Evolutionary conservation across 2,797 vertebrate species (phyloP), one percentile per base, ranked within the genome.

Genomic region (Leptatherina wallacei): DNA sequence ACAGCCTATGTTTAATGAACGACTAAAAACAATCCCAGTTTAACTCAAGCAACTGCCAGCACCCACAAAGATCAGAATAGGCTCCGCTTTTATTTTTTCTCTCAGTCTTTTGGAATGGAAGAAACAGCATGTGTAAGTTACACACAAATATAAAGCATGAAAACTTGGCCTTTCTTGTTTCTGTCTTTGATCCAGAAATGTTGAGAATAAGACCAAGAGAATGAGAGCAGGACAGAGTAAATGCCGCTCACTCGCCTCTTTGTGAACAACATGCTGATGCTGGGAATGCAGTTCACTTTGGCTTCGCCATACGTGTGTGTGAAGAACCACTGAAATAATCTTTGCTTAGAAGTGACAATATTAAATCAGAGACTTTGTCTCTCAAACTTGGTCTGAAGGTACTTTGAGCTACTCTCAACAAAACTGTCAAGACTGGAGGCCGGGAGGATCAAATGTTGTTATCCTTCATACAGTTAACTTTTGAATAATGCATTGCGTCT

Each of bases 111-210:
- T 77, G 79, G 76, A 83, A 78, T 80, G 79, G 85, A 90, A 91
- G 79, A 93, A 94, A 92, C 87, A 86, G 91, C 89, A 91, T 93
- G 78, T 88, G 81, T 90, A 85, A 93, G 83, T 91, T 85, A 83
- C 82, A 77, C 77, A 86, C 84, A 88, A 82, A 90, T 73, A 89
- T 61, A 86, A 88, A 86, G 82, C 78, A 75, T 85, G 81, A 76
- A 79, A 88, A 90, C 87, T 85, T 76, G 80, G 83, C 84, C 83
- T 90, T 90, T 91, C 86, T 92, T 90, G 86, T 89, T 81, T 86
- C 81, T 82, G 78, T 82, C 86, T 93, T 92, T 93, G 91, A 93
- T 92, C 73, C 82, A 89, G 85, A 88, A 85, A 87, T 84, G 82
- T 89, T 85, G 85, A 85, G 86, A 89, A 87, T 86, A 83, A 89